A percentile compares a stretch with the other conserved stretches of the same genome.
phyloP scores from a whole-genome alignment of 2,113 vertebrate genomes.

The Sceloporus tristichus region DNA sequence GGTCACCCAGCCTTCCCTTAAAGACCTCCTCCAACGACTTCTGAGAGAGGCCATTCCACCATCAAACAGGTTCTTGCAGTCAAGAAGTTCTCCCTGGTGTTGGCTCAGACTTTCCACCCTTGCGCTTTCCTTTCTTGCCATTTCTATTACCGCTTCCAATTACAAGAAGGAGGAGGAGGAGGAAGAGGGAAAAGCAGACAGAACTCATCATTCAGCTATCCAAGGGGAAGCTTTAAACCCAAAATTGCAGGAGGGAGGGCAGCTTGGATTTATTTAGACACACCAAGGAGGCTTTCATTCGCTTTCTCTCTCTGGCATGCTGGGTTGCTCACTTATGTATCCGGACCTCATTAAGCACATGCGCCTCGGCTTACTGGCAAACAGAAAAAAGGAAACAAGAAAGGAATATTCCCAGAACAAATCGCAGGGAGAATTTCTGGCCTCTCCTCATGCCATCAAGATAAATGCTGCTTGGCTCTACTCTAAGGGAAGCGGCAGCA shows the following conservation, averaged over 20 bases:
- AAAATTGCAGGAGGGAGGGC: neutral
- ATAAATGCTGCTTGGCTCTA: constrained; percentile 4
- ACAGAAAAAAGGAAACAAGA: too few relatives aligned
- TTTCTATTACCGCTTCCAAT: too few relatives aligned
- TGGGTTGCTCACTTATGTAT: neutral
- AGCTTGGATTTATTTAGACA: neutral
- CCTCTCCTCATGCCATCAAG: neutral
- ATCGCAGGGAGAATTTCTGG: neutral
- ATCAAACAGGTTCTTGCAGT: too few relatives aligned
- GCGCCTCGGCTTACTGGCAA: neutral
- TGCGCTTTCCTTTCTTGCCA: too few relatives aligned
- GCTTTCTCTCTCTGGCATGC: neutral
- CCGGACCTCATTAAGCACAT: neutral
- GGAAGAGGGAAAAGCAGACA: too few relatives aligned
- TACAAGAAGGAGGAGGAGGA: too few relatives aligned
- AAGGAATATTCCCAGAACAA: neutral
- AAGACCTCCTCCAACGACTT: too few relatives aligned
- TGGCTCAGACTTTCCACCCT: too few relatives aligned
- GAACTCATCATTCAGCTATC: neutral
- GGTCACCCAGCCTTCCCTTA: too few relatives aligned
- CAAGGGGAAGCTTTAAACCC: neutral
- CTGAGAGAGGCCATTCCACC: too few relatives aligned
- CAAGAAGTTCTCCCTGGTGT: too few relatives aligned
- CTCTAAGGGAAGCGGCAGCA: neutral
- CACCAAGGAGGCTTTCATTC: neutral